Evolutionary conservation across 2,797 vertebrate genomes (phyloP).

Genomic region (Sciaenops ocellatus): DNA sequence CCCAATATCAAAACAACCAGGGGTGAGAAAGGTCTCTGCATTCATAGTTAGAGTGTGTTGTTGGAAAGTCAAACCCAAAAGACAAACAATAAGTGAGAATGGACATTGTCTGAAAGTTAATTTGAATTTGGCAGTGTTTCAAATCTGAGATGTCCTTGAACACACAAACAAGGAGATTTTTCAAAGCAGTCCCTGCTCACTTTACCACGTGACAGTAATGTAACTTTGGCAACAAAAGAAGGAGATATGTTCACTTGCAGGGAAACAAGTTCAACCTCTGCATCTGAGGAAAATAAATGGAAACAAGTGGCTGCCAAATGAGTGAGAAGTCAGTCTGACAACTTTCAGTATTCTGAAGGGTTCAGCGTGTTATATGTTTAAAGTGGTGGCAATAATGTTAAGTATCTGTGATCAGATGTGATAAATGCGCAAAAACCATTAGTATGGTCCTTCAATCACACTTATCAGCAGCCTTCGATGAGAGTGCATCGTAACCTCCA

Average conservation of each 20-base stretch:
- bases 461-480: constrained; percentile 20
- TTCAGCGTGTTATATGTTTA: not conserved
- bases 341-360: not conserved
- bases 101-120: not conserved
- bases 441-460: constrained; percentile 17
- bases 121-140: not conserved
- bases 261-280: not conserved
- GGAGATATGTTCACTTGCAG: not conserved
- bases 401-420: constrained; percentile 17
- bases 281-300: not conserved
- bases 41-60: not conserved
- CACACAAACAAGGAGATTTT: not conserved
- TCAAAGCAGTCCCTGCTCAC: not conserved
- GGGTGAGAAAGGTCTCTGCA: not conserved
- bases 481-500: constrained; percentile 7
- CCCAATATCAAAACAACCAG: not conserved
- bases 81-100: not conserved
- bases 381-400: constrained; percentile 7
- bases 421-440: constrained; percentile 21
- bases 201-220: not conserved
- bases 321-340: not conserved
- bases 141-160: constrained; percentile 13
- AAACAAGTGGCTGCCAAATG: not conserved
- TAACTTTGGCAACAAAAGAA: not conserved
- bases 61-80: not conserved